Evolutionary conservation across 2,888 invertebrate genomes (phyloP), one percentile per base, ranked within the genome.

Genomic region (Thymelicus sylvestris): DNA sequence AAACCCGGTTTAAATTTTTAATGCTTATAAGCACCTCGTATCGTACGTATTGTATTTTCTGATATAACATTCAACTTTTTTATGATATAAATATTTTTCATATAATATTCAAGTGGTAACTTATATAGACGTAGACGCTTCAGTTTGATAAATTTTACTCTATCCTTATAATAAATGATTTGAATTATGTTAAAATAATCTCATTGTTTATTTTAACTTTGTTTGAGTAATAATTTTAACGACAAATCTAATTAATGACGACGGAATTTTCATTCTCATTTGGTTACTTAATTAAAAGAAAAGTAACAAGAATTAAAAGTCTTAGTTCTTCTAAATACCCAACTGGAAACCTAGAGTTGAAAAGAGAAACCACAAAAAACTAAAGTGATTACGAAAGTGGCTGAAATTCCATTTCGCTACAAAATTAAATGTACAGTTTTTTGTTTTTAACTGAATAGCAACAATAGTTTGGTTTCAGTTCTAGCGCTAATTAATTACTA

Each of bases 1-100:
- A 52, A 65, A n/a, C 2, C 50, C 57, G n/a, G 15, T 31, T n/a
- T 69, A 48, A 70, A 48, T 70, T 70, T 64, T 64, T 64, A 24
- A 70, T 47, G 59, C 4, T 59, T 48, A 59, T 24, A 57, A 69
- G 48, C 59, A 69, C 64, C 38, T 68, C 47, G 48, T 39, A 57
- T 44, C 59, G 39, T 8, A 38, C 55, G 31, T n/a, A n/a, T 44
- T 39, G 7, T 61, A 48, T 48, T 41, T 61, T 61, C 48, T 52
- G 15, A 47, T 13, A 47, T 47, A 5, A 52, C 50, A 19, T 19
- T 52, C 50, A 15, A 8, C 50, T 52, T 52, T 52, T 52, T 19
- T 7, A 52, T 52, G 15, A 52, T 19, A 52, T 8, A 19, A 15
- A 19, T 52, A 52, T 52, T 44, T 44, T 44, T 44, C 12, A 44